phyloP scores from a whole-genome alignment of 1,140 invertebrate species.

The Melitaea cinxia region DNA sequence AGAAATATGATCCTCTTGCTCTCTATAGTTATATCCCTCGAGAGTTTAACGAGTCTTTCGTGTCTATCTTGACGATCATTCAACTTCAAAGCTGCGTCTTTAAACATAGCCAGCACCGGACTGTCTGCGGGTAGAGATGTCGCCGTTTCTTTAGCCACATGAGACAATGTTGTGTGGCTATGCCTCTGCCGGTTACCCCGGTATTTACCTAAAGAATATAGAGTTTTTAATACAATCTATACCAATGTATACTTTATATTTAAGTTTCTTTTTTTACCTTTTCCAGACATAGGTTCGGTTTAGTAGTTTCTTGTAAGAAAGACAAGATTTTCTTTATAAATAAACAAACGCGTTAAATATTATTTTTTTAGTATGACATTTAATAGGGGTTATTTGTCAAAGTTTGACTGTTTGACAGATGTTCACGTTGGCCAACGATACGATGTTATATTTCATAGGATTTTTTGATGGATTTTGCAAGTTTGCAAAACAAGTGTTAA shows the following conservation, averaged over 20 bases:
- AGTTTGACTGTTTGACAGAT: too few species aligned
- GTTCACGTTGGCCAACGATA: too few species aligned
- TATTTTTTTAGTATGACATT: not conserved
- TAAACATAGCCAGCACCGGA: slow-evolving; percentile 86
- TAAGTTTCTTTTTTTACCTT: slow-evolving; percentile 36
- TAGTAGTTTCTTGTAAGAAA: too few species aligned
- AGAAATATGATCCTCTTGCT: slow-evolving; percentile 95
- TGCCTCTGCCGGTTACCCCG: slow-evolving; percentile 54
- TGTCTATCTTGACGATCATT: slow-evolving; percentile 92
- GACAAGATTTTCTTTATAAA: too few species aligned
- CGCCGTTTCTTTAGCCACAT: slow-evolving; percentile 54
- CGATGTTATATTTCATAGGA: too few species aligned
- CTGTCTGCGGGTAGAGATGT: slow-evolving; percentile 71
- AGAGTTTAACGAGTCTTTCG: slow-evolving; percentile 92
- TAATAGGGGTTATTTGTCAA: too few species aligned
- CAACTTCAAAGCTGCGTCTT: slow-evolving; percentile 85
- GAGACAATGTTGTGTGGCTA: slow-evolving; percentile 47
- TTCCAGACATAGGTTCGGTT: slow-evolving; percentile 41
- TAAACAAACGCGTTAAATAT: not conserved
- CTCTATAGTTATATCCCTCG: slow-evolving; percentile 95
- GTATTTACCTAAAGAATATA: slow-evolving; percentile 51
- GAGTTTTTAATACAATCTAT: slow-evolving; percentile 6
- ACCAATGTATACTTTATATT: not conserved
- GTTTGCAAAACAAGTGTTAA: too few species aligned
- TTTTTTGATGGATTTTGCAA: too few species aligned